Conservation (phyloP, 2,797 vertebrate species). For the Erpetoichthys calabaricus region DNA sequence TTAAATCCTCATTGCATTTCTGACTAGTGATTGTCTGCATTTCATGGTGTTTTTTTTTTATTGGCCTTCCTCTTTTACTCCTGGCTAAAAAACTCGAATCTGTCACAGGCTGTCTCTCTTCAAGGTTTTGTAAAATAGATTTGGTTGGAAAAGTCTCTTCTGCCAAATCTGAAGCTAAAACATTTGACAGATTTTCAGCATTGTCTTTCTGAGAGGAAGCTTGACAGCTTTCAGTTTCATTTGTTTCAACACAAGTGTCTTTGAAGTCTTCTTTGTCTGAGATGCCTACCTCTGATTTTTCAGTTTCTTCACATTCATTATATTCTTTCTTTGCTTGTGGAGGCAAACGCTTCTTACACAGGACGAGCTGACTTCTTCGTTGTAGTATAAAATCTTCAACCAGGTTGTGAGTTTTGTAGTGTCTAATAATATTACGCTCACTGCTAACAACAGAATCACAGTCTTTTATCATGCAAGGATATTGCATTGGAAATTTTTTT, state of each 20-base stretch:
- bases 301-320: slow-evolving; percentile 40
- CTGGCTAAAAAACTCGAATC: slow-evolving; percentile 38
- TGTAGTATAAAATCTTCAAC: slow-evolving; percentile 80
- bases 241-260: slow-evolving; percentile 20
- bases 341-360: slow-evolving; percentile 66
- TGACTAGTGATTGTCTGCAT: slow-evolving; percentile 25
- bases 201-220: slow-evolving; percentile 36
- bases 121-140: slow-evolving; percentile 10
- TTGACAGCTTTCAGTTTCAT: slow-evolving; percentile 34
- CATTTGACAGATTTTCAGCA: not conserved
- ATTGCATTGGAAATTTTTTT: slow-evolving; percentile 69
- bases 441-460: slow-evolving; percentile 79
- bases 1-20: slow-evolving; percentile 31
- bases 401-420: slow-evolving; percentile 88
- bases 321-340: slow-evolving; percentile 47
- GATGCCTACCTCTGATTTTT: slow-evolving; percentile 40
- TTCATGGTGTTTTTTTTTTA: slow-evolving; percentile 28
- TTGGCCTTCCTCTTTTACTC: slow-evolving; percentile 50
- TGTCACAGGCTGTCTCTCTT: not conserved
- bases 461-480: slow-evolving; percentile 92
- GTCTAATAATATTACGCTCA: slow-evolving; percentile 78
- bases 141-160: slow-evolving; percentile 38
- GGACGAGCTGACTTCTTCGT: slow-evolving; percentile 78
- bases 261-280: slow-evolving; percentile 33
- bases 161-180: slow-evolving; percentile 18